Evolutionary conservation across 2,113 vertebrate species (phyloP).

Genomic region (Rutilus rutilus): DNA sequence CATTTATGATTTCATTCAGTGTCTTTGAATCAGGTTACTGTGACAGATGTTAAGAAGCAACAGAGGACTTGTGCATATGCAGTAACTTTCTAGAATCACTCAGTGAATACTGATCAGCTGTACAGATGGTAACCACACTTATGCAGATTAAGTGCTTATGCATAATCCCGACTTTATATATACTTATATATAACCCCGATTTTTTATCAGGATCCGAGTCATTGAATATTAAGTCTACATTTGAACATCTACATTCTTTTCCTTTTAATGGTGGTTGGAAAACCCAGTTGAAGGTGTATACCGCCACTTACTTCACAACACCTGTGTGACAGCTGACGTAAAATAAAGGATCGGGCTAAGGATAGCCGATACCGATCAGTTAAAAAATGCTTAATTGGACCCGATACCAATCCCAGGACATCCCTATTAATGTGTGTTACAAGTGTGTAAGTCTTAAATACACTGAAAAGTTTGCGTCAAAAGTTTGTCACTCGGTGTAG

Average conservation of each 20-base stretch:
- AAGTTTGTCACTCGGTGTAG: background rate
- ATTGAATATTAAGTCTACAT: no score
- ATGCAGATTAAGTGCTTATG: background rate
- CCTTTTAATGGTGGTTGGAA: no score
- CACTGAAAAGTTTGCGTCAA: background rate
- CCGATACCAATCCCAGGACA: no score
- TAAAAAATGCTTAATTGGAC: no score
- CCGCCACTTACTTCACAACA: no score
- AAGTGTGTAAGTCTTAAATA: background rate
- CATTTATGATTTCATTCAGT: background rate
- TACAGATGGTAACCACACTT: background rate
- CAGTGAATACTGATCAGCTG: background rate
- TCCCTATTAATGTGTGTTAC: background rate
- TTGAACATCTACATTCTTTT: no score
- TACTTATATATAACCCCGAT: no score
- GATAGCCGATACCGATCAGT: no score
- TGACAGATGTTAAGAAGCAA: background rate
- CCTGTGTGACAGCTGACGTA: no score
- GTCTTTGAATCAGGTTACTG: background rate
- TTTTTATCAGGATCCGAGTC: no score
- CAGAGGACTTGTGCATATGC: background rate
- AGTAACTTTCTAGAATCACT: background rate
- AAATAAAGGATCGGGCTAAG: no score
- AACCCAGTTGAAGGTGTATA: no score
- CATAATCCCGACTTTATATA: background rate